A percentile compares a stretch with the other conserved stretches of the same genome.
These are phyloP conservation scores for Distichodus sexfasciatus DNA, from an alignment of 2,797 vertebrate species.

Conservation along the genomic window DNA sequence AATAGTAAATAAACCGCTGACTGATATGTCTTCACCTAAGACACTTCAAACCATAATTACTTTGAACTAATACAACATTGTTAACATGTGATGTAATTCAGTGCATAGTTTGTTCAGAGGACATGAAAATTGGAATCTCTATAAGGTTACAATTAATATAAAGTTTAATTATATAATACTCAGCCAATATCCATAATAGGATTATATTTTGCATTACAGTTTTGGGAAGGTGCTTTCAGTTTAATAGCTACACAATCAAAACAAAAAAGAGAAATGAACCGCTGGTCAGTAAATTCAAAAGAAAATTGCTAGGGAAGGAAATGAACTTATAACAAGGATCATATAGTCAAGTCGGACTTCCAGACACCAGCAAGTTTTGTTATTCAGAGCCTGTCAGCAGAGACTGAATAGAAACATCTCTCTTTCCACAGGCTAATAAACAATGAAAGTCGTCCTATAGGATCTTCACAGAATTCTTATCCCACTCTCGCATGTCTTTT, in stretches of 20 bases:
- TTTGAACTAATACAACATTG: not conserved
- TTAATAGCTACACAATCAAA: constrained; percentile 10
- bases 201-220: not conserved
- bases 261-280: constrained; percentile 5
- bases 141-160: not conserved
- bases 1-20: not conserved
- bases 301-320: not conserved
- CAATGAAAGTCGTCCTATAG: constrained; percentile 36
- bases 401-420: constrained; percentile 41
- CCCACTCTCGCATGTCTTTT: constrained; percentile 10
- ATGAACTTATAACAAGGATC: not conserved
- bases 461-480: constrained; percentile 32
- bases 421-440: constrained; percentile 29
- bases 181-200: not conserved
- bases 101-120: not conserved
- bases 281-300: not conserved
- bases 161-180: not conserved
- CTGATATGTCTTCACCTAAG: not conserved
- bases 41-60: not conserved
- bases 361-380: not conserved
- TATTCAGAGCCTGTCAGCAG: no score
- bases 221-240: not conserved
- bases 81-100: not conserved
- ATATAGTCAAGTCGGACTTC: not conserved
- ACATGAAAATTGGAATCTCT: not conserved